A percentile compares a stretch with the other conserved stretches of the same genome.
phyloP scores from a whole-genome alignment of 2,113 vertebrate species.

The Toxotes jaculatrix region DNA sequence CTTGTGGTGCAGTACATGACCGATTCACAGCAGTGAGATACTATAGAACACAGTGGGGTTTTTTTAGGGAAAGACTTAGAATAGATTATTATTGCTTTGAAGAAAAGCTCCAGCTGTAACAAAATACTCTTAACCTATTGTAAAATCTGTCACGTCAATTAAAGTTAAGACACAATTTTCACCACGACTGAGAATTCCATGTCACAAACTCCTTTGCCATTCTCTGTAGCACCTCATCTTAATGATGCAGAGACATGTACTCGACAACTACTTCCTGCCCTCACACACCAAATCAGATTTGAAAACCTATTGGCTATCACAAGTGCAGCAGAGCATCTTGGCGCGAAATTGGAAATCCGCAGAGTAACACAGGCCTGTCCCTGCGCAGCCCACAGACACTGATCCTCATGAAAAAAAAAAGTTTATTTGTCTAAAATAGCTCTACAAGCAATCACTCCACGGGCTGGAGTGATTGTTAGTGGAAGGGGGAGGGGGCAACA shows the following conservation, averaged over 20 bases:
- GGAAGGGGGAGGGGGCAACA: conserved; percentile 5
- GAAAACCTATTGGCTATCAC: conserved; percentile 62
- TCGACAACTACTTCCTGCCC: conserved; percentile 45
- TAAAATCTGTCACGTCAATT: neutral
- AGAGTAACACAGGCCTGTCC: conserved; percentile 45
- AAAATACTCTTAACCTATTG: neutral
- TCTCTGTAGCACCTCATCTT: conserved; percentile 22
- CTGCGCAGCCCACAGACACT: conserved; percentile 59
- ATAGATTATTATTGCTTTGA: neutral
- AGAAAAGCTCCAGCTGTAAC: neutral
- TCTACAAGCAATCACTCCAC: conserved; percentile 87
- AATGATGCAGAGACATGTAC: conserved; percentile 39
- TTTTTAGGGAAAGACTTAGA: neutral
- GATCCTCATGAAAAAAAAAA: conserved; percentile 80
- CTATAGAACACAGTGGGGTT: no score
- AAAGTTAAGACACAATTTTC: neutral
- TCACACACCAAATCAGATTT: conserved; percentile 55
- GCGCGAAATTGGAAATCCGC: conserved; percentile 67
- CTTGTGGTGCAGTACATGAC: conserved; percentile 22
- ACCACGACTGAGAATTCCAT: neutral
- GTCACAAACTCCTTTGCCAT: neutral
- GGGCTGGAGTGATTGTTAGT: conserved; percentile 82
- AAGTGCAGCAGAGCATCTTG: conserved; percentile 66
- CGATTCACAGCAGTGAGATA: neutral
- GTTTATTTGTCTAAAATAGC: conserved; percentile 88